These are phyloP conservation scores for Ameiurus melas DNA, from an alignment of 2,113 vertebrate genomes.

Conservation along the genomic window DNA sequence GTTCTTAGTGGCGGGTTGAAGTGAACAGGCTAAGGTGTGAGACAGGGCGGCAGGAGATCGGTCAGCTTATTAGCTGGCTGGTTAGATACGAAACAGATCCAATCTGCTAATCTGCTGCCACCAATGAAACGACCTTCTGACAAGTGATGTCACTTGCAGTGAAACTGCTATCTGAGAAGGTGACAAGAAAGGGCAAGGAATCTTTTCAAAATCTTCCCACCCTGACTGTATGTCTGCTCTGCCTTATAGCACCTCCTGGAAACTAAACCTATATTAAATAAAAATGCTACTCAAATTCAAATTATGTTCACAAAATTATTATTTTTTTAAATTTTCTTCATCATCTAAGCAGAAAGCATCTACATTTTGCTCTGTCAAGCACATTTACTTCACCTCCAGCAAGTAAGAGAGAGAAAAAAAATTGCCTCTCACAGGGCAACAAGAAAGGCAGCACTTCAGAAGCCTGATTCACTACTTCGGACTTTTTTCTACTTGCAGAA, in stretches of 20 bases:
- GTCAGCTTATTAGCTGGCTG: conserved; percentile 54
- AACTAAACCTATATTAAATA: background rate
- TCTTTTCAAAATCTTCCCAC: background rate
- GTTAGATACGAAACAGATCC: conserved; percentile 51
- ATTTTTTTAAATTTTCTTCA: background rate
- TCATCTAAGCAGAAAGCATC: background rate
- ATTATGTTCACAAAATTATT: background rate
- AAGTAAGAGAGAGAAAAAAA: conserved; percentile 12
- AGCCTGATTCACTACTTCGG: conserved; percentile 30
- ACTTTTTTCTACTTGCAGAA: conserved; percentile 32
- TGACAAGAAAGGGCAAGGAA: background rate
- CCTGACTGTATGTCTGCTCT: background rate
- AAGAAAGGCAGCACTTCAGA: conserved; percentile 30
- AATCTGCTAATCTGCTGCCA: conserved; percentile 52
- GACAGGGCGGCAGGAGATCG: conserved; percentile 45
- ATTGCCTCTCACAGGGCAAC: background rate
- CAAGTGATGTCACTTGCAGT: conserved; percentile 47
- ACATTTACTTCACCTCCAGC: conserved; percentile 46
- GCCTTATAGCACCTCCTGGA: no score
- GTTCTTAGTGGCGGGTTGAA: conserved; percentile 40
- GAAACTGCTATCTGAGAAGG: conserved; percentile 34
- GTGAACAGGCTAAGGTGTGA: conserved; percentile 49
- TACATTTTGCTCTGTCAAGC: conserved; percentile 45
- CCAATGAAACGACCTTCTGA: conserved; percentile 47
- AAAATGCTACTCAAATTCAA: background rate